These are phyloP conservation scores for Morinoia aosen DNA, from an alignment of 2,888 invertebrate genomes.

Conservation along the genomic window DNA sequence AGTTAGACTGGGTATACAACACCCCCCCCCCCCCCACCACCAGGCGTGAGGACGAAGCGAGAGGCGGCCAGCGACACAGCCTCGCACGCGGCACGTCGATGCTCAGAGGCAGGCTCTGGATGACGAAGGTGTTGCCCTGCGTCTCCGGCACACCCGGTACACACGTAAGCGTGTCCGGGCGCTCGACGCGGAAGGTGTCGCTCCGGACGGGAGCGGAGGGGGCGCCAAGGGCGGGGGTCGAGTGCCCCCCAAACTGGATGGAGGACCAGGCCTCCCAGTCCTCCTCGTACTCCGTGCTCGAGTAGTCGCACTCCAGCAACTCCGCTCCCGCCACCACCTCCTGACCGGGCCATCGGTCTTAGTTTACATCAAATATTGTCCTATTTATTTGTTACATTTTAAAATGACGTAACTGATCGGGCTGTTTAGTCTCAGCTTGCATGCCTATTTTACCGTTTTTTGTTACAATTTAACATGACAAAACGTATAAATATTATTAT, in stretches of 20 bases:
- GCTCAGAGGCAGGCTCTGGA: conserved; percentile 6
- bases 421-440: too few species aligned
- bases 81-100: neutral
- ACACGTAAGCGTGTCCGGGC: neutral
- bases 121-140: neutral
- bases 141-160: neutral
- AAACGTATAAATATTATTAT: too few species aligned
- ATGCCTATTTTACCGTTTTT: too few species aligned
- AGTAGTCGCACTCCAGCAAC: neutral
- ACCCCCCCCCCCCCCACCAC: too few species aligned
- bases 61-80: neutral
- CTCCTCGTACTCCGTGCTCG: neutral
- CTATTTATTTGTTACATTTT: too few species aligned
- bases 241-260: neutral
- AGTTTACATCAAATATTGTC: too few species aligned
- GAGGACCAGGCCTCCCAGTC: neutral
- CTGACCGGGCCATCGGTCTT: neutral
- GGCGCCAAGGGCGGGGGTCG: neutral
- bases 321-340: neutral
- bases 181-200: neutral
- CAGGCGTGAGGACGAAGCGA: neutral
- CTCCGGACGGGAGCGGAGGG: neutral
- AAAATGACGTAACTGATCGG: too few species aligned
- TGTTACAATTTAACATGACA: too few species aligned
- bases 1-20: too few species aligned